Conservation (phyloP, 2,113 vertebrate genomes). For the Gallinago jamesoni region DNA sequence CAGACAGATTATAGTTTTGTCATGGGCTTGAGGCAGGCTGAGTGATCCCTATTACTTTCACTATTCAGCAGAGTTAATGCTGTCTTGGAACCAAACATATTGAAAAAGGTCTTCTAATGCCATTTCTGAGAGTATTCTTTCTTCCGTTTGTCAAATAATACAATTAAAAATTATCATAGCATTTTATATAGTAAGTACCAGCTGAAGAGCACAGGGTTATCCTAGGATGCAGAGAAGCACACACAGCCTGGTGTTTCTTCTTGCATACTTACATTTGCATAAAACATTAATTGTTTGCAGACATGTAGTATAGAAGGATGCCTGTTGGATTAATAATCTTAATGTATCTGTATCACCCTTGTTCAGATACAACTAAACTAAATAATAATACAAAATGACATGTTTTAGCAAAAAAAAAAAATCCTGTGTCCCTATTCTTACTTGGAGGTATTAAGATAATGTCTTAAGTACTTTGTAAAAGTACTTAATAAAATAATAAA, state of each 20-base stretch:
- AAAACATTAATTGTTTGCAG: background rate
- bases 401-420: background rate
- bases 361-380: background rate
- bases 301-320: background rate
- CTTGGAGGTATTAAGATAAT: background rate
- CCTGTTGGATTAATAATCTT: background rate
- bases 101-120: background rate
- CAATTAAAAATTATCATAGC: background rate
- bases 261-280: background rate
- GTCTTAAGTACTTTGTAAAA: too few relatives aligned
- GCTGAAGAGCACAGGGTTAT: background rate
- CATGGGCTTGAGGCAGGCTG: background rate
- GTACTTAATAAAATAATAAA: too few relatives aligned
- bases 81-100: background rate
- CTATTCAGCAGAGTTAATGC: background rate
- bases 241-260: background rate
- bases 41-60: slow-evolving; percentile 3
- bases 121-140: background rate
- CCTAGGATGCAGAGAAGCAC: background rate
- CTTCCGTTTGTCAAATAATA: background rate
- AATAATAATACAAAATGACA: background rate
- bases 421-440: too few relatives aligned
- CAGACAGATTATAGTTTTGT: slow-evolving; percentile 7
- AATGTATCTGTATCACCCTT: background rate
- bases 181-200: background rate